Evolutionary conservation across 2,888 invertebrate genomes (phyloP).

Genomic region (Linnaemya vulpina): DNA sequence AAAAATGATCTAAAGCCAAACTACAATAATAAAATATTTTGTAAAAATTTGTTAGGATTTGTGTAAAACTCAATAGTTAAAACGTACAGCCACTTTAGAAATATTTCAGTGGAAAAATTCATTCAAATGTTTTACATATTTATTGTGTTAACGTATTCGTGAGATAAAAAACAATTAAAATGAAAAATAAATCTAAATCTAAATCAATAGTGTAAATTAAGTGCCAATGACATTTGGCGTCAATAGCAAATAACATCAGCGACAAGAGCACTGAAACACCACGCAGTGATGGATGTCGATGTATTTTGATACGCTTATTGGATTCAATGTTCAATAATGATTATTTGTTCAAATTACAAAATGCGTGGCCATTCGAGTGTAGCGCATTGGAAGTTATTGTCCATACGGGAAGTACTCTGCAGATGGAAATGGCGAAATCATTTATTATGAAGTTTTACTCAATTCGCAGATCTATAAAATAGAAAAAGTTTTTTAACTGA

Average conservation of each 20-base stretch:
- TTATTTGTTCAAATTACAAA: slow-evolving; percentile 50
- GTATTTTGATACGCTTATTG: slow-evolving; percentile 49
- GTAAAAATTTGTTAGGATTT: not conserved
- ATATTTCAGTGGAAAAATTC: slow-evolving; percentile 1
- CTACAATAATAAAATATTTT: slow-evolving; percentile 30
- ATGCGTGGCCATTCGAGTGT: slow-evolving; percentile 41
- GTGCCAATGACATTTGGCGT: slow-evolving; percentile 68
- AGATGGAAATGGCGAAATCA: not conserved
- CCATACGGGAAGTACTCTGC: slow-evolving; percentile 34
- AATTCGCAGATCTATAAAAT: no score
- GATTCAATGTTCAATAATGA: slow-evolving; percentile 36
- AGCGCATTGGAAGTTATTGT: slow-evolving; percentile 11
- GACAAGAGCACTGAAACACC: not conserved
- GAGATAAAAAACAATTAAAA: slow-evolving; percentile 36
- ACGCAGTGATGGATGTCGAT: slow-evolving; percentile 32
- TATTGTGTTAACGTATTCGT: slow-evolving; percentile 8
- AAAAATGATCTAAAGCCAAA: slow-evolving; percentile 53
- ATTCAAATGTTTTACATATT: slow-evolving; percentile 36
- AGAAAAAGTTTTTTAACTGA: no score
- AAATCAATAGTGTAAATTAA: slow-evolving; percentile 62
- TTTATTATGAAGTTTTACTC: no score
- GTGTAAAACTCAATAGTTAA: not conserved
- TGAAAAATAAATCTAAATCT: slow-evolving; percentile 51
- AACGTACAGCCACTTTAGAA: slow-evolving; percentile 8
- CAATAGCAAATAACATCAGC: slow-evolving; percentile 41